Percentiles rank a stretch among this genome's conserved stretches.
phyloP scores from a whole-genome alignment of 1,140 invertebrate species.

The Lordiphosa mommai region DNA sequence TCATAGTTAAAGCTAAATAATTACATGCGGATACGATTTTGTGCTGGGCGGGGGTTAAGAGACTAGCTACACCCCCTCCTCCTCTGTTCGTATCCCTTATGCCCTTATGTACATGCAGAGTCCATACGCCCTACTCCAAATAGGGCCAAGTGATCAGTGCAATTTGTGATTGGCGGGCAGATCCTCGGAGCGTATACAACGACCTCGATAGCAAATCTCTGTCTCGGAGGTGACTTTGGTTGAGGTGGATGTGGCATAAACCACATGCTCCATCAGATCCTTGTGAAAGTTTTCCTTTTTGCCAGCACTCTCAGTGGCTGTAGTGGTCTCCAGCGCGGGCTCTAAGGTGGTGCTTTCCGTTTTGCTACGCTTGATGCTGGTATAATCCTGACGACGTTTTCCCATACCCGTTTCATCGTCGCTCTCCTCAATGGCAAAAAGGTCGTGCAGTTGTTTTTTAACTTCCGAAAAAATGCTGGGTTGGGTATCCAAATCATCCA shows the following conservation, averaged over 20 bases:
- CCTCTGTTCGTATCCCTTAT: constrained; percentile 23
- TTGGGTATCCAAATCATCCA: constrained; percentile 70
- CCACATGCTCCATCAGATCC: constrained; percentile 80
- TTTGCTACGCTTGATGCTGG: constrained; percentile 60
- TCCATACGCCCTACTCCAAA: not conserved
- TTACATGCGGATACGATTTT: constrained; percentile 49
- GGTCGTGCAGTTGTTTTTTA: constrained; percentile 67
- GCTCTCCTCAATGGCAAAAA: constrained; percentile 72
- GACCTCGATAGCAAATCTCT: constrained; percentile 91
- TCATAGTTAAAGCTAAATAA: constrained; percentile 71
- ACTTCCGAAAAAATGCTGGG: constrained; percentile 78
- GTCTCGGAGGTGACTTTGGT: constrained; percentile 89
- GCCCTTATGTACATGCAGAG: constrained; percentile 51
- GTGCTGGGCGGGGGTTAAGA: not conserved
- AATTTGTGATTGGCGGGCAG: constrained; percentile 75
- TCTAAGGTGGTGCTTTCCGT: constrained; percentile 42
- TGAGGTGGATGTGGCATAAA: constrained; percentile 85
- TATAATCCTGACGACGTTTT: constrained; percentile 79
- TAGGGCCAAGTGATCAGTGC: constrained; percentile 44
- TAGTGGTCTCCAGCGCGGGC: constrained; percentile 37
- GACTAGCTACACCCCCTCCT: constrained; percentile 1
- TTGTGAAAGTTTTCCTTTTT: constrained; percentile 74
- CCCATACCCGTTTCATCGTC: constrained; percentile 62
- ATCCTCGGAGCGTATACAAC: constrained; percentile 87
- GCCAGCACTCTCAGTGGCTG: constrained; percentile 44